These are phyloP conservation scores for Dolichomitus sp. DNA, from an alignment of 2,888 invertebrate genomes.

Conservation along the genomic window DNA sequence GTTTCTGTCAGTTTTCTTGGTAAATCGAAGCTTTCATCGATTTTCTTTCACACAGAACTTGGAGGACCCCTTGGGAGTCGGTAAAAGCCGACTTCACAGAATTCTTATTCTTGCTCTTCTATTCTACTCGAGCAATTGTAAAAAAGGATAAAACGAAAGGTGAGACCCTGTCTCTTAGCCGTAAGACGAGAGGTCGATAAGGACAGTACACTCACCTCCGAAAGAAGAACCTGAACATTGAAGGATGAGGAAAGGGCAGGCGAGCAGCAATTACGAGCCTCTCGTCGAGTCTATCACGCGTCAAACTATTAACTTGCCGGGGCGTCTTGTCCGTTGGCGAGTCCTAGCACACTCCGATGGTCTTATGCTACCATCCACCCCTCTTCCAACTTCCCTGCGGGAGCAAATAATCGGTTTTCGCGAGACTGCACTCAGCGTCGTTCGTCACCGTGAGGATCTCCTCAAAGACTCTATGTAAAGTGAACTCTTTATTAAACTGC, in stretches of 20 bases:
- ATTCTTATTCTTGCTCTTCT: conserved; percentile 15
- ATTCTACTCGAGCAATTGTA: conserved; percentile 8
- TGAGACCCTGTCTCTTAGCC: conserved; percentile 4
- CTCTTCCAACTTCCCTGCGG: conserved; percentile 41
- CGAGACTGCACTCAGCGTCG: conserved; percentile 20
- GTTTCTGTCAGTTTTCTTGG: not conserved
- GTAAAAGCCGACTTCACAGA: not conserved
- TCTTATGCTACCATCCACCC: conserved; percentile 36
- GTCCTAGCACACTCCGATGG: conserved; percentile 26
- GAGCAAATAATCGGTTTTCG: conserved; percentile 50
- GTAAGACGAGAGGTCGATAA: conserved; percentile 35
- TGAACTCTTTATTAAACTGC: conserved; percentile 59
- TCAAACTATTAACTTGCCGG: conserved; percentile 72
- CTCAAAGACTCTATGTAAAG: conserved; percentile 49
- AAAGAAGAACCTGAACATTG: conserved; percentile 58
- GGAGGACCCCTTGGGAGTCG: not conserved
- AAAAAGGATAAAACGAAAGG: conserved; percentile 5
- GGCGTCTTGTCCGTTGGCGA: conserved; percentile 41
- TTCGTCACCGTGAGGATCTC: conserved; percentile 34
- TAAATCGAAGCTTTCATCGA: conserved; percentile 3
- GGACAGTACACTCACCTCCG: conserved; percentile 16
- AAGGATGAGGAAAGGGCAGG: conserved; percentile 43
- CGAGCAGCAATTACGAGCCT: conserved; percentile 69
- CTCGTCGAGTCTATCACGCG: conserved; percentile 69
- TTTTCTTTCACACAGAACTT: not conserved